Base-by-base conservation (phyloP, 92 coral and sea anemone species). In the Montipora capitata region DNA sequence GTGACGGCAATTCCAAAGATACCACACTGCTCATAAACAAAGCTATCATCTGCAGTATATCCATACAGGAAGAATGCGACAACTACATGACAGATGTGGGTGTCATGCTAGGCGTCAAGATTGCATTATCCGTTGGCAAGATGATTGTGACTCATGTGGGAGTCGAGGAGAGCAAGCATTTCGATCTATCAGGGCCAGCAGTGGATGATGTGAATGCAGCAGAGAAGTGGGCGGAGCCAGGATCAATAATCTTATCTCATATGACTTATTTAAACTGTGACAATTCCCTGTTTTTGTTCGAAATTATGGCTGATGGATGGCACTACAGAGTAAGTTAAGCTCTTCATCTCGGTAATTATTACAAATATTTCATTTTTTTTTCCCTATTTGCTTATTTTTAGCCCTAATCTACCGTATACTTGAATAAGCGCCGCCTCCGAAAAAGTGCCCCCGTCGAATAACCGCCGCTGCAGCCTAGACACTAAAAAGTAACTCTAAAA, bases 181-280 rank as follows among this genome's bases (percentile, higher is more conserved):
- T 98, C 75, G 99, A 96, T 91, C 85, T 98, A 18, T 88, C 99
- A 5, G 99, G 99, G 45, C 92, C 94, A 66, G 99, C 99, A 35
- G 98, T 98, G 40, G 98, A 96, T 54, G 99, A 98, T 41, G 99
- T 95, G 43, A 98, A 98, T 63, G 94, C 90, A 3, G 99, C 99
- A 10, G 99, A 98, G 93, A 96, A 96, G 79, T 98, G 99, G 99
- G 99, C 99, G 11, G 93, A 92, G 77, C 99, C 99, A 72, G 99
- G 99, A n/a, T 77, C 99, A 13, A 94, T 98, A 39, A 95, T 98
- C 17, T 78, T 98, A 86, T 93, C 98, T 27, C 96, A 96, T 35
- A 74, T 91, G 43, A 99, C 98, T 7, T 98, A 93, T 96, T 89
- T 78, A 35, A 92, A 84, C 43, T 98, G 99, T 83, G 99, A 98